phyloP scores from a whole-genome alignment of 2,888 invertebrate genomes.

The Stenolophus ochropezus region DNA sequence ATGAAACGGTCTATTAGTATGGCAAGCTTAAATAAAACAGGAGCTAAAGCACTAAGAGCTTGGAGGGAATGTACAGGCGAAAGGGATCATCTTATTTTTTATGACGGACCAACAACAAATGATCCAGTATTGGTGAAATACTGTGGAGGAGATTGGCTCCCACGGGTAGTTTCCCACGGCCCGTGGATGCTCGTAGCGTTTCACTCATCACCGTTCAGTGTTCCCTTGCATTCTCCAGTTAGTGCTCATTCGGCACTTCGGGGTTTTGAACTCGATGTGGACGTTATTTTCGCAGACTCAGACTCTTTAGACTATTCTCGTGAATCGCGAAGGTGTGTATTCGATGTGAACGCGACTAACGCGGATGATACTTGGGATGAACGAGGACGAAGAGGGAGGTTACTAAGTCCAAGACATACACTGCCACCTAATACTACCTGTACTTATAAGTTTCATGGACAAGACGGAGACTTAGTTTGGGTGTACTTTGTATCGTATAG shows the following conservation, averaged over 20 bases:
- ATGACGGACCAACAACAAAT: conserved; percentile 91
- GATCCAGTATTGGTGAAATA: conserved; percentile 92
- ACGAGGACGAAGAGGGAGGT: conserved; percentile 84
- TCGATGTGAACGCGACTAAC: conserved; percentile 85
- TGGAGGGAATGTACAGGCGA: conserved; percentile 93
- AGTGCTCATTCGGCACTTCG: conserved; percentile 89
- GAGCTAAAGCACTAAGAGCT: conserved; percentile 72
- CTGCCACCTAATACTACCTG: conserved; percentile 92
- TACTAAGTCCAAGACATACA: conserved; percentile 90
- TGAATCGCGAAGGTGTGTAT: conserved; percentile 80
- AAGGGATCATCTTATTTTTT: conserved; percentile 90
- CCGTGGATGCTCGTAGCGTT: conserved; percentile 93
- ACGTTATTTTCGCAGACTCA: conserved; percentile 88
- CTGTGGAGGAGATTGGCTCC: conserved; percentile 91
- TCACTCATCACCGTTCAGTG: conserved; percentile 91
- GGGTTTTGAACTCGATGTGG: conserved; percentile 92
- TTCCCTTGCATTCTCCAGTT: conserved; percentile 86
- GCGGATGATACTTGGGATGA: conserved; percentile 80
- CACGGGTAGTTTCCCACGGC: conserved; percentile 90
- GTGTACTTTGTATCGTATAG: conserved; percentile 90
- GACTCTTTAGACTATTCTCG: conserved; percentile 89
- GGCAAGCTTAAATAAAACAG: neutral
- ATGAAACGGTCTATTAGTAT: neutral
- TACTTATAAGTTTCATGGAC: conserved; percentile 87
- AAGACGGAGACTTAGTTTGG: conserved; percentile 88